Evolutionary conservation across 2,888 invertebrate genomes (phyloP).

Genomic region (Callinectes sapidus): DNA sequence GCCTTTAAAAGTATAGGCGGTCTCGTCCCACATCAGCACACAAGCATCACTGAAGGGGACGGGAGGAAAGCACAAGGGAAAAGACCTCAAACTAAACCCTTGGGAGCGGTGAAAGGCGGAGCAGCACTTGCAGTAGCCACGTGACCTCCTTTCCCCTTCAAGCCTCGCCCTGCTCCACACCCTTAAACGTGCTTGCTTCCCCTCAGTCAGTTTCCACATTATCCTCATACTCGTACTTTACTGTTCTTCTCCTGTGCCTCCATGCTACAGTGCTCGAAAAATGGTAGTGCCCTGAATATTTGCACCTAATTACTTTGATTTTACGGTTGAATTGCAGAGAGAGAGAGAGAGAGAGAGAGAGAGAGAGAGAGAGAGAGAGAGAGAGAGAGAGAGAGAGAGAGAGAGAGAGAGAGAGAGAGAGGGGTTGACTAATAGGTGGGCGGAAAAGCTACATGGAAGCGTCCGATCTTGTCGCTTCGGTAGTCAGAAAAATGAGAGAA

Average conservation of each 20-base stretch:
- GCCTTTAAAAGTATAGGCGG: too few relatives aligned
- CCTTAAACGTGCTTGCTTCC: background rate
- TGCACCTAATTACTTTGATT: background rate
- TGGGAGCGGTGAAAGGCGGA: too few relatives aligned
- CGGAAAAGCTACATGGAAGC: background rate
- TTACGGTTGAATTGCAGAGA: background rate
- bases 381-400: slow-evolving; percentile 25
- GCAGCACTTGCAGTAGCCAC: too few relatives aligned
- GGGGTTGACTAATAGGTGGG: background rate
- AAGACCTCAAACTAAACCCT: too few relatives aligned
- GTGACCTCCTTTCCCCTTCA: too few relatives aligned
- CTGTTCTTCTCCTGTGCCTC: background rate
- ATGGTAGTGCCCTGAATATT: background rate
- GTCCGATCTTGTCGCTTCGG: background rate
- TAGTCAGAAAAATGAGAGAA: background rate
- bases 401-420: slow-evolving; percentile 21
- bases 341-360: too few relatives aligned
- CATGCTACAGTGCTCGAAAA: background rate
- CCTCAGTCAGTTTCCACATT: background rate
- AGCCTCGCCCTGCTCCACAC: background rate
- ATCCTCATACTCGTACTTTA: background rate
- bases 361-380: slow-evolving; percentile 21
- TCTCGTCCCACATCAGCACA: too few relatives aligned
- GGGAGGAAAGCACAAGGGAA: too few relatives aligned
- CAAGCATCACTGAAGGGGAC: too few relatives aligned